Conservation (phyloP, 2,797 vertebrate species). For the Hylomyscus alleni region DNA sequence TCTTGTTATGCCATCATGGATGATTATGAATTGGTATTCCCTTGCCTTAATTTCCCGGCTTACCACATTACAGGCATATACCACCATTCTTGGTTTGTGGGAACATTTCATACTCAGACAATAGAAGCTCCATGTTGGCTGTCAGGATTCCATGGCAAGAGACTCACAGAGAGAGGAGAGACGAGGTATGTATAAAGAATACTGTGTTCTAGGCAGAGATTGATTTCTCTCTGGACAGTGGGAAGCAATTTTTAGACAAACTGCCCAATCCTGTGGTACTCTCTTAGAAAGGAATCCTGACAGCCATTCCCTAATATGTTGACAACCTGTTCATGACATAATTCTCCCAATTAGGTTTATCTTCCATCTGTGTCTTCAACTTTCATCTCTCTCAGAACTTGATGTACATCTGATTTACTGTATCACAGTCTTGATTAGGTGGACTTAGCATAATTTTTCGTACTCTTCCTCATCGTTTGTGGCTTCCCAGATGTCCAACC, state of each 20-base stretch:
- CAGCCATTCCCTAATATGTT: background rate
- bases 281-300: background rate
- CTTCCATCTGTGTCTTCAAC: background rate
- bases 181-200: background rate
- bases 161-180: background rate
- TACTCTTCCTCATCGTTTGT: constrained; percentile 16
- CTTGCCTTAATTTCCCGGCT: background rate
- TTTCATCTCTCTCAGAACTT: constrained; percentile 27
- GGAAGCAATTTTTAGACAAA: background rate
- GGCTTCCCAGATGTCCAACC: background rate
- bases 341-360: constrained; percentile 11
- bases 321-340: background rate
- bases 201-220: background rate
- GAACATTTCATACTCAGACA: background rate
- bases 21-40: background rate
- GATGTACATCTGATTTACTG: background rate
- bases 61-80: background rate
- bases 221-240: background rate
- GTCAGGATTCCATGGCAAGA: too few species aligned
- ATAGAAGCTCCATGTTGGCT: background rate
- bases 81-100: background rate
- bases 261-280: background rate
- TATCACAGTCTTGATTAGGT: background rate
- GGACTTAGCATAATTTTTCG: background rate
- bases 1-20: background rate